Evolutionary conservation across 2,888 invertebrate genomes (phyloP).

Genomic region (Drosophila pegasa): DNA sequence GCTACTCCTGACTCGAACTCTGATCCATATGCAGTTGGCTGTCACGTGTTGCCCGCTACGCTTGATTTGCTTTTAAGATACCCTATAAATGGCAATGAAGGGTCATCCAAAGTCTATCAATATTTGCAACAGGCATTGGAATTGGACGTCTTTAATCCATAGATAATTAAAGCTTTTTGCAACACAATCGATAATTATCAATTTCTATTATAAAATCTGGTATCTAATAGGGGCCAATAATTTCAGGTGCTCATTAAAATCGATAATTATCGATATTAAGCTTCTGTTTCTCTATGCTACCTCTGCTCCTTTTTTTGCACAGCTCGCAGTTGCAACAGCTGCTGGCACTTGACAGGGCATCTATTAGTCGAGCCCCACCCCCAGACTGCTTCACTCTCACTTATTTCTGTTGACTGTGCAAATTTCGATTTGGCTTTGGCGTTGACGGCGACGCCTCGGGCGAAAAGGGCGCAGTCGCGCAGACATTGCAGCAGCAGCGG

Average conservation of each 20-base stretch:
- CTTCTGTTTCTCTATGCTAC: background rate
- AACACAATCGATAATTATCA: background rate
- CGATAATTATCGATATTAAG: background rate
- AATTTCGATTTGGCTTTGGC: slow-evolving; percentile 32
- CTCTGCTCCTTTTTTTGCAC: no score
- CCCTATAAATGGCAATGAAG: background rate
- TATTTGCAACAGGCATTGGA: background rate
- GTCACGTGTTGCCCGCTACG: slow-evolving; percentile 65
- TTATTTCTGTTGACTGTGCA: slow-evolving; percentile 51
- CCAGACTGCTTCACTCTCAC: background rate
- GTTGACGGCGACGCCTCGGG: background rate
- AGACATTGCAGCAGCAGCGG: slow-evolving; percentile 25
- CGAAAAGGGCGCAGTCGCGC: slow-evolving; percentile 45
- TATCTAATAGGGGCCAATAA: no score
- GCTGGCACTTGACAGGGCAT: background rate
- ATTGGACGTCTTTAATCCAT: no score
- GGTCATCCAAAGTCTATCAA: background rate
- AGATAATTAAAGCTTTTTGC: background rate
- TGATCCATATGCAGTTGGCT: slow-evolving; percentile 31
- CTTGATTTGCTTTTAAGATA: slow-evolving; percentile 48
- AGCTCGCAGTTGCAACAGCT: background rate
- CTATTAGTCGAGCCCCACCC: background rate
- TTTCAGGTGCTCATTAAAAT: background rate
- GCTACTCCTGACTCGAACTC: slow-evolving; percentile 11
- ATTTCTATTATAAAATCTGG: no score